A percentile compares a stretch with the other conserved stretches of the same genome.
These are phyloP conservation scores for Liparis tanakae DNA, from an alignment of 2,797 vertebrate genomes.

Conservation along the genomic window DNA sequence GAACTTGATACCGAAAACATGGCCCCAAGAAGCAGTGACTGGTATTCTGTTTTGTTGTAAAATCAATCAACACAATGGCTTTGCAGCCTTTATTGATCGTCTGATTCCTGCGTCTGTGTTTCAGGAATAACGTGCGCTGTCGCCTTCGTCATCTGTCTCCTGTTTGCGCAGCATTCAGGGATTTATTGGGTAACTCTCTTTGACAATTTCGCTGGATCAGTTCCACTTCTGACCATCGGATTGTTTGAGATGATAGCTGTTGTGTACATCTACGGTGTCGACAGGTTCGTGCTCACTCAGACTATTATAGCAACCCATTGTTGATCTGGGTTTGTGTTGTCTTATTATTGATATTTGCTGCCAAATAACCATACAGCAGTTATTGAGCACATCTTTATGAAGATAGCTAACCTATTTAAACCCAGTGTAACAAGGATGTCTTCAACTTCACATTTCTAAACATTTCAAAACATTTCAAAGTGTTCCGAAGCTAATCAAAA, in stretches of 20 bases:
- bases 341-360: not conserved
- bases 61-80: not conserved
- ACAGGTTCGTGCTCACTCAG: conserved; percentile 62
- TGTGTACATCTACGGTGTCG: conserved; percentile 89
- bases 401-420: not conserved
- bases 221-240: conserved; percentile 92
- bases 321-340: not conserved
- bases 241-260: conserved; percentile 92
- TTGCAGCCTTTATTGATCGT: not conserved
- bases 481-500: not conserved
- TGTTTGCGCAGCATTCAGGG: conserved; percentile 91
- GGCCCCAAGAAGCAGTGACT: conserved; percentile 90
- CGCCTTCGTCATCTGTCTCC: conserved; percentile 84
- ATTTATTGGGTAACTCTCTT: conserved; percentile 95
- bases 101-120: conserved; percentile 27
- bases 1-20: conserved; percentile 80
- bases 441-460: not conserved
- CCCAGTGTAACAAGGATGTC: not conserved
- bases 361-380: not conserved
- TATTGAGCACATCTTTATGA: not conserved
- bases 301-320: not conserved
- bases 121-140: conserved; percentile 86
- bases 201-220: conserved; percentile 90
- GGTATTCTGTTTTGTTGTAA: conserved; percentile 73
- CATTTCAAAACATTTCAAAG: not conserved